Conservation (phyloP, 2,888 invertebrate species). For the Escarpia spicata region DNA sequence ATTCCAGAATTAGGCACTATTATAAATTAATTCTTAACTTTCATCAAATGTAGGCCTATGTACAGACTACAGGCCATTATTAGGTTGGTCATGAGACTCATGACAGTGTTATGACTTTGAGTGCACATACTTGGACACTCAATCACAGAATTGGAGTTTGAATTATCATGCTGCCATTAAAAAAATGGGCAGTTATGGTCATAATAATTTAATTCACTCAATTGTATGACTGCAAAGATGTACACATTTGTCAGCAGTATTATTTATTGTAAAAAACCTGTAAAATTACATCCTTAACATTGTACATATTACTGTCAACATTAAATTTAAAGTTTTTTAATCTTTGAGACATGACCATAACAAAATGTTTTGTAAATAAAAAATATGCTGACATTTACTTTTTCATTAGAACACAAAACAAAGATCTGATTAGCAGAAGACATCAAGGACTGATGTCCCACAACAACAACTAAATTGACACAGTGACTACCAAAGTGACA, state of each 20-base stretch:
- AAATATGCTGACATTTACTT: neutral
- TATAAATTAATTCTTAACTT: too few species aligned
- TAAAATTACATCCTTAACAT: neutral
- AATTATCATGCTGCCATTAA: too few species aligned
- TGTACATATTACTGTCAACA: neutral
- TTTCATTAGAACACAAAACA: neutral
- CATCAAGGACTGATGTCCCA: neutral
- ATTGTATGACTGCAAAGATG: neutral
- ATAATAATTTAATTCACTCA: too few species aligned
- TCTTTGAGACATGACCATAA: neutral
- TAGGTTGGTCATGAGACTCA: too few species aligned
- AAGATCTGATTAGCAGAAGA: neutral
- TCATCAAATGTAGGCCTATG: too few species aligned
- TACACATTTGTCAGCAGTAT: neutral
- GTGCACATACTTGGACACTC: too few species aligned
- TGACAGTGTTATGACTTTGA: too few species aligned
- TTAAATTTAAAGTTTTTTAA: neutral
- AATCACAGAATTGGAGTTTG: too few species aligned
- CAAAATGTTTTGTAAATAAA: neutral
- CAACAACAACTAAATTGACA: neutral
- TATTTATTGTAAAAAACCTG: neutral
- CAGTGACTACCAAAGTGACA: neutral
- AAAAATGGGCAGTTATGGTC: too few species aligned
- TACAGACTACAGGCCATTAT: too few species aligned
- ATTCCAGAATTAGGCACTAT: too few species aligned